Base-by-base conservation (phyloP, 2,797 vertebrate genomes). In the Karalla daura region DNA sequence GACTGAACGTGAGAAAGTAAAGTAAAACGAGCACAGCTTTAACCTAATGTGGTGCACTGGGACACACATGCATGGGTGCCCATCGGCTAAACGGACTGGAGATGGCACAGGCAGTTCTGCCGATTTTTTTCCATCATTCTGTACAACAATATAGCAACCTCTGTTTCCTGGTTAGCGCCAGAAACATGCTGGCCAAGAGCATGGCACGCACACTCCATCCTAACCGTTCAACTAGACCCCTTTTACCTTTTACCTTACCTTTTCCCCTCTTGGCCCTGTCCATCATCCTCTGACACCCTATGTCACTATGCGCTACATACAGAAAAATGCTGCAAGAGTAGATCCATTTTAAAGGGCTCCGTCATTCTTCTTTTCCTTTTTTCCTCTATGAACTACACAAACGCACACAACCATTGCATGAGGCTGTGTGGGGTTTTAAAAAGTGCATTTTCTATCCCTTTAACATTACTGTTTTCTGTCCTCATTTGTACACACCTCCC, bases 331-430 rank as follows among this genome's bases (percentile, higher is more conserved):
- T 92, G 89, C 89, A 91, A 90, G 81, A 90, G 82, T 91, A 90
- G 89, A 91, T 92, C 89, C 91, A 89, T 92, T 86, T 92, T 88
- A 91, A 94, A 94, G 93, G 93, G 93, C 93, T 94, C 91, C 81
- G 89, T 88, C 91, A 91, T 91, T 69, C 43, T 85, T 81, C 40
- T 80, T 84, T 81, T 81, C 54, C n/a, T 72, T 45, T n/a, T 43
- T 59, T 64, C 63, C 76, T 76, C 74, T 46, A 68, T 21, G 27
- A 86, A 78, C 61, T 74, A 74, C 80, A 83, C 54, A 25, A 59
- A 83, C 72, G 47, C 86, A 70, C 82, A 62, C 86, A 87, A 75
- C 80, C 78, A 81, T 84, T 83, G 89, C 91, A 91, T 91, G 91
- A 90, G 85, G 88, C 75, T 84, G 86, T 83, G 87, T 85, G 70